Percentiles rank a stretch among this genome's conserved stretches.
These are phyloP conservation scores for Cryptoblepharus egeriae DNA, from an alignment of 2,797 vertebrate species.

Conservation along the genomic window DNA sequence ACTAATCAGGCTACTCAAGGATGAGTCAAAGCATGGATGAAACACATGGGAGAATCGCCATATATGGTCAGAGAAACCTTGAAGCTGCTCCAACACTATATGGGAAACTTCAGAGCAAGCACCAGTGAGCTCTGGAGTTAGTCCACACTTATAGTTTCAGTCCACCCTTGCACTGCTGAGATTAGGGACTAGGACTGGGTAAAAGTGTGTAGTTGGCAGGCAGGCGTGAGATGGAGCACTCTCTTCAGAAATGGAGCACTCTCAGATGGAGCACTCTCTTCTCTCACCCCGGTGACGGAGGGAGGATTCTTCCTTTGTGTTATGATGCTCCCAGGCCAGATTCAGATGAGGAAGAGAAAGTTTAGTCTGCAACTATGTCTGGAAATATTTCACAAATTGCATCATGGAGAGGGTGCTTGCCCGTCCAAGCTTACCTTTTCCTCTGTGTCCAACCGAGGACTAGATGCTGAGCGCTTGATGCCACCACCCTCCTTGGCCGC, in stretches of 20 bases:
- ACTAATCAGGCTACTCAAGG: not conserved
- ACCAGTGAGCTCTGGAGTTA: not conserved
- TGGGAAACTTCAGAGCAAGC: no score
- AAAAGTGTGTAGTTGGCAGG: no score
- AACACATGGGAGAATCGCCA: no score
- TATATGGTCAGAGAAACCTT: not conserved
- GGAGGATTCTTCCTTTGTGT: no score
- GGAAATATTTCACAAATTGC: not conserved
- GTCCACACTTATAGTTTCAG: not conserved
- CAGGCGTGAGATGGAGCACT: not conserved
- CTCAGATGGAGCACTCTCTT: not conserved
- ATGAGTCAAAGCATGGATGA: not conserved
- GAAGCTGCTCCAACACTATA: not conserved
- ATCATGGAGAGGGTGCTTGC: not conserved
- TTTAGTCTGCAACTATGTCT: no score
- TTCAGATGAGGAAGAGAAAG: no score
- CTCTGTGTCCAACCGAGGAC: conserved; percentile 62
- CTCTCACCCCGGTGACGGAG: no score
- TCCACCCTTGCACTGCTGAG: not conserved
- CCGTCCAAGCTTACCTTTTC: conserved; percentile 51
- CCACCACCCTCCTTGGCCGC: conserved; percentile 32
- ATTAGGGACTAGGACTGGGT: not conserved
- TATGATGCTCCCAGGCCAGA: not conserved
- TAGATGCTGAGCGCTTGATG: conserved; percentile 73
- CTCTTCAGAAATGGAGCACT: not conserved